Percentiles rank a stretch among this genome's conserved stretches.
phyloP scores from a whole-genome alignment of 2,113 vertebrate genomes.

The Syrrhaptes paradoxus region DNA sequence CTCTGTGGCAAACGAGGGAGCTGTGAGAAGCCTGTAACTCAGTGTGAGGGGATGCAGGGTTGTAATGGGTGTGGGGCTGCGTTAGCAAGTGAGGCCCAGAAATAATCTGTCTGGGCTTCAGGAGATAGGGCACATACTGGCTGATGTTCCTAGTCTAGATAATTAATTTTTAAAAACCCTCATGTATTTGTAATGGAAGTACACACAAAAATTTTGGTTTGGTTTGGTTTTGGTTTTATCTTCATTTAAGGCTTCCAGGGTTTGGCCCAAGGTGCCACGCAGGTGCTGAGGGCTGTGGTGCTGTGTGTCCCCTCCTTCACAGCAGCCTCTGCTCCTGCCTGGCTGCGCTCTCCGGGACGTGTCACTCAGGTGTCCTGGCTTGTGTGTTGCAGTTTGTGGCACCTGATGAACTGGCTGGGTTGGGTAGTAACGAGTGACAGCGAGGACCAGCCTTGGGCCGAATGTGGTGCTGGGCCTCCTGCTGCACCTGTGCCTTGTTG shows the following conservation, averaged over 20 bases:
- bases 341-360: rapidly evolving
- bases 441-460: rapidly evolving
- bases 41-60: rapidly evolving
- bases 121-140: rapidly evolving
- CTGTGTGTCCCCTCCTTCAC: rapidly evolving
- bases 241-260: neutral
- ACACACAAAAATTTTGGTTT: neutral
- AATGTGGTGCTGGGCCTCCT: neutral
- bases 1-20: neutral
- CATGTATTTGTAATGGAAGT: rapidly evolving
- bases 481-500: rapidly evolving
- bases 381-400: rapidly evolving
- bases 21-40: too few species aligned
- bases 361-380: rapidly evolving
- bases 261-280: rapidly evolving
- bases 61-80: rapidly evolving
- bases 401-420: rapidly evolving
- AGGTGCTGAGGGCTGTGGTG: neutral
- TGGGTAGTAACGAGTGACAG: neutral
- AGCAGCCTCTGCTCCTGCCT: neutral
- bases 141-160: neutral
- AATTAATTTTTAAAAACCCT: neutral
- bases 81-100: neutral
- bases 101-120: neutral
- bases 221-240: neutral